These are phyloP conservation scores for Pilophorus perplexus DNA, from an alignment of 2,888 invertebrate genomes.

Conservation along the genomic window DNA sequence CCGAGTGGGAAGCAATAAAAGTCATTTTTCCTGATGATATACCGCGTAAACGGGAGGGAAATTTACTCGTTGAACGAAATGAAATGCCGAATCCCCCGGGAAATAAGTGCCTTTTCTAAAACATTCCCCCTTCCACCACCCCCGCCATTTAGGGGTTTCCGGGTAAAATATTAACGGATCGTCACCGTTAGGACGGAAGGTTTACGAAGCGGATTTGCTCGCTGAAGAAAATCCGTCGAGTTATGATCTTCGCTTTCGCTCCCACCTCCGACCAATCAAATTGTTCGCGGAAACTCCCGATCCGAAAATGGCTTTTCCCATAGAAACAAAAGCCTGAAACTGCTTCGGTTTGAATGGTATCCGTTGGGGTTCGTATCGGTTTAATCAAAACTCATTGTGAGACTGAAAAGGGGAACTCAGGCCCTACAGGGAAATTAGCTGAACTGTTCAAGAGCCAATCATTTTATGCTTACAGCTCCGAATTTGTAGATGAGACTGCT, in stretches of 20 bases:
- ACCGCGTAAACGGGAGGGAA: background rate
- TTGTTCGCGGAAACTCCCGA: slow-evolving; percentile 2
- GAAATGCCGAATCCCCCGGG: background rate
- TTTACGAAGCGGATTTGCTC: background rate
- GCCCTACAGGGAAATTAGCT: slow-evolving; percentile 12
- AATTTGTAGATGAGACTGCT: too few relatives aligned
- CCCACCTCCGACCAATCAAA: slow-evolving; percentile 1
- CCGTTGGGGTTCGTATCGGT: slow-evolving; percentile 1
- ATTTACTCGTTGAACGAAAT: background rate
- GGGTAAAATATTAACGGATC: slow-evolving; percentile 1
- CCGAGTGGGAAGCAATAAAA: too few relatives aligned
- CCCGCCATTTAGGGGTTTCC: too few relatives aligned
- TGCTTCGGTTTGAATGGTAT: slow-evolving; percentile 12
- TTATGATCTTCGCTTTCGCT: background rate
- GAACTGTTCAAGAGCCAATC: background rate
- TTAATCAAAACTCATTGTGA: slow-evolving; percentile 19
- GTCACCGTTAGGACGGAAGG: slow-evolving; percentile 1
- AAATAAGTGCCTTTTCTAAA: background rate
- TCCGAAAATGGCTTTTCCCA: background rate
- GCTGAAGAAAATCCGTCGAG: background rate
- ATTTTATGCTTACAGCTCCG: background rate
- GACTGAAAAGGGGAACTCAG: background rate
- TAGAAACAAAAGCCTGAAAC: slow-evolving; percentile 19
- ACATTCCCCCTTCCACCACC: background rate
- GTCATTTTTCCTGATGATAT: background rate